A percentile compares a stretch with the other conserved stretches of the same genome.
These are phyloP conservation scores for Bradypodion pumilum DNA, from an alignment of 2,797 vertebrate genomes.

Conservation along the genomic window DNA sequence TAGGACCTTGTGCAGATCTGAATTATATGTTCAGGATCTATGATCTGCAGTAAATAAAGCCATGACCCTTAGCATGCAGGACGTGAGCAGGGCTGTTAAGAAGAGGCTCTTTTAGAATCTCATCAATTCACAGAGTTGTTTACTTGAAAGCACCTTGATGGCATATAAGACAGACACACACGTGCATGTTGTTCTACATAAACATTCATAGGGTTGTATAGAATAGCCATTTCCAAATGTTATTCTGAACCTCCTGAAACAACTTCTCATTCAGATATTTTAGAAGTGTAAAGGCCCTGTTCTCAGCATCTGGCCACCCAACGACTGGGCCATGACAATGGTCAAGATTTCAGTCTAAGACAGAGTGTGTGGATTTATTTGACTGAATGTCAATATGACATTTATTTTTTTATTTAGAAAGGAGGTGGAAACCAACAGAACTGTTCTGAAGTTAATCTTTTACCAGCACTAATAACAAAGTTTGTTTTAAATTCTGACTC, in stretches of 20 bases:
- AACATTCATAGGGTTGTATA: not conserved
- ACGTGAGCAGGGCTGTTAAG: too few species aligned
- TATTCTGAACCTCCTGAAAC: not conserved
- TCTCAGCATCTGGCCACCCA: not conserved
- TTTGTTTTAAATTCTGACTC: not conserved
- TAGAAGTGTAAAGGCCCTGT: not conserved
- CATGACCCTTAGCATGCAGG: too few species aligned
- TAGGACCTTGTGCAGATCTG: too few species aligned
- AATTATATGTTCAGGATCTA: too few species aligned
- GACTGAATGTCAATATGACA: too few species aligned
- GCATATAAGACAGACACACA: too few species aligned
- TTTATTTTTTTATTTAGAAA: constrained; percentile 17
- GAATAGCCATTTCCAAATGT: not conserved
- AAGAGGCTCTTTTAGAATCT: too few species aligned
- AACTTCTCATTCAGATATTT: not conserved
- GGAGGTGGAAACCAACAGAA: not conserved
- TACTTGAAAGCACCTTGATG: too few species aligned
- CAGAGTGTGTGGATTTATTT: not conserved
- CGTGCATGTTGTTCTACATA: too few species aligned
- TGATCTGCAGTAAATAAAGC: too few species aligned
- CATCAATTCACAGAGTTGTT: too few species aligned
- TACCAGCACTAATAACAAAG: not conserved
- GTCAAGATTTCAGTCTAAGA: not conserved
- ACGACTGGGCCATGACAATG: not conserved
- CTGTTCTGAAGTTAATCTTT: not conserved